Conservation (phyloP, 1,140 invertebrate species). For the Orius insidiosus region DNA sequence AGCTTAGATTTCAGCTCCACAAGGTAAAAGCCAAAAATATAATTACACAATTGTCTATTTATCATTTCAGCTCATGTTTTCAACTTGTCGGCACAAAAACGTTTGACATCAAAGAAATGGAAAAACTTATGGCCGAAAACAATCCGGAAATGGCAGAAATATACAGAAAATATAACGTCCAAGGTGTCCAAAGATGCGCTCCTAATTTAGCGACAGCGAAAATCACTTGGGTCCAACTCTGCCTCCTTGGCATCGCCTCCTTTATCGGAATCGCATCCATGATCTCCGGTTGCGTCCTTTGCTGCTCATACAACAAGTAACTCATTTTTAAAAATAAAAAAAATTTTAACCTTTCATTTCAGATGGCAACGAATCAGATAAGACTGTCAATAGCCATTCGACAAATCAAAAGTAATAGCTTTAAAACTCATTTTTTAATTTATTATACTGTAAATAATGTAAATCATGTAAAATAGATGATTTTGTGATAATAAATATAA, state of each 20-base stretch:
- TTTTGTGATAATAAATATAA: no score
- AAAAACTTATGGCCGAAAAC: conserved; percentile 32
- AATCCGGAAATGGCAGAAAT: conserved; percentile 31
- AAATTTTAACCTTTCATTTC: no score
- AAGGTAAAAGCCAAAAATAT: conserved; percentile 31
- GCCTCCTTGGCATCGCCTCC: conserved; percentile 41
- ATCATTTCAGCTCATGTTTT: conserved; percentile 37
- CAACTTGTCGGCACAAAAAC: conserved; percentile 42
- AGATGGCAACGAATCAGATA: no score
- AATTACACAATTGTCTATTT: conserved; percentile 9
- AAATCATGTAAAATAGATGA: no score
- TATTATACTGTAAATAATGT: no score
- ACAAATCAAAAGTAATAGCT: no score
- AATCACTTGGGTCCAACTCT: conserved; percentile 41
- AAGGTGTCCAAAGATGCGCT: conserved; percentile 38
- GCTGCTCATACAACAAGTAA: conserved; percentile 45
- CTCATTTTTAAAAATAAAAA: no score
- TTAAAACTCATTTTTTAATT: no score
- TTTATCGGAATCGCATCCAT: conserved; percentile 41
- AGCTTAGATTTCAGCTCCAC: conserved; percentile 53
- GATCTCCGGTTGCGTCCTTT: conserved; percentile 38
- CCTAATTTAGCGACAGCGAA: conserved; percentile 31
- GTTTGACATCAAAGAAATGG: conserved; percentile 38
- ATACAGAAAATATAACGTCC: conserved; percentile 40
- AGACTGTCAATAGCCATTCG: no score